Evolutionary conservation across 2,888 invertebrate genomes (phyloP).

Genomic region (Arge pagana): DNA sequence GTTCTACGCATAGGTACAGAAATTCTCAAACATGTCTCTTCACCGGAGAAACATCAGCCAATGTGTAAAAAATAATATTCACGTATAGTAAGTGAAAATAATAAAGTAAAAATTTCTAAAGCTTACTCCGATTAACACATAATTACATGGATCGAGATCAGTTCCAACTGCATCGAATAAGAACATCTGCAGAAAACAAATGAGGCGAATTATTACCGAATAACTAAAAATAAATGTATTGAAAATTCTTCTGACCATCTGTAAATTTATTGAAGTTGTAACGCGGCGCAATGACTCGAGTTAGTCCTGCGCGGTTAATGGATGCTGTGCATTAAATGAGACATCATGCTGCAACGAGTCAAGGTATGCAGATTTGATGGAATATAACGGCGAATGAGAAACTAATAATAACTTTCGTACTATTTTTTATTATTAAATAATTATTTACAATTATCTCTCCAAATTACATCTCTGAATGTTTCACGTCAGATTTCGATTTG

Average conservation of each 20-base stretch:
- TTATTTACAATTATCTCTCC: conserved; percentile 52
- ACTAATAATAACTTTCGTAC: background rate
- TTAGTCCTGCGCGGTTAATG: too few species aligned
- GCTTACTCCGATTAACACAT: background rate
- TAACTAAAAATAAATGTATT: background rate
- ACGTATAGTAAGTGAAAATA: background rate
- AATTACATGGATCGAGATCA: conserved; percentile 6
- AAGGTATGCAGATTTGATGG: too few species aligned
- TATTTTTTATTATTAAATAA: conserved; percentile 47
- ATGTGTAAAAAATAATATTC: conserved; percentile 14
- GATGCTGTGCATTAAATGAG: too few species aligned
- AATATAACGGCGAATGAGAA: background rate
- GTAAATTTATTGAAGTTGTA: too few species aligned
- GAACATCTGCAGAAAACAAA: too few species aligned
- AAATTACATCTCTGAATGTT: conserved; percentile 35
- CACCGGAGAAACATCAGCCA: conserved; percentile 5
- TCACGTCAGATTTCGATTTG: conserved; percentile 33
- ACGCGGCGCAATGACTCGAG: too few species aligned
- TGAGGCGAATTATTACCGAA: too few species aligned
- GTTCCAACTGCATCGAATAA: conserved; percentile 16
- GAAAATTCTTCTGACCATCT: too few species aligned
- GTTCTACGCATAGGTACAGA: conserved; percentile 19
- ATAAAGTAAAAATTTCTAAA: conserved; percentile 3
- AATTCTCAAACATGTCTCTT: conserved; percentile 20
- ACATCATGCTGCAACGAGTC: too few species aligned